Evolutionary conservation across 2,113 vertebrate species (phyloP).

Genomic region (Sigmodon hispidus): DNA sequence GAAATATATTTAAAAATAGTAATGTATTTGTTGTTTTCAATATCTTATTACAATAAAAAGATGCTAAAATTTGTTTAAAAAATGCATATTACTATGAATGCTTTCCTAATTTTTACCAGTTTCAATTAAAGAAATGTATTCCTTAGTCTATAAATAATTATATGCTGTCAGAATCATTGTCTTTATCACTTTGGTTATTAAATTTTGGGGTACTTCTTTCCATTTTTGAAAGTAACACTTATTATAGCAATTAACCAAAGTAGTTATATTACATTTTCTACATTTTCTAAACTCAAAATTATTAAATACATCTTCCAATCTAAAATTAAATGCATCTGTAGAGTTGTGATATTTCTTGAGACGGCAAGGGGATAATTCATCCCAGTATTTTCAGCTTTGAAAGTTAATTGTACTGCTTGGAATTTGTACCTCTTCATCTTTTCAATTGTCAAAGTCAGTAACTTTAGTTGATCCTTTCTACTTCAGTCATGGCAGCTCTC

Average conservation of each 20-base stretch:
- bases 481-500: background rate
- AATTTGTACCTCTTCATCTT: background rate
- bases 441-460: background rate
- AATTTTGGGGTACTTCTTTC: background rate
- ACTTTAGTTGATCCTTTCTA: background rate
- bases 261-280: background rate
- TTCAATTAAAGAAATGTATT: background rate
- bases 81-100: background rate
- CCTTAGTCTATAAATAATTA: background rate
- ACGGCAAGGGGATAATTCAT: too few relatives aligned
- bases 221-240: background rate
- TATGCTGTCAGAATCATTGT: background rate
- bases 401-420: background rate
- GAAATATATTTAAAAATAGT: background rate
- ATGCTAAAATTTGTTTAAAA: too few relatives aligned
- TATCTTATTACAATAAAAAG: background rate
- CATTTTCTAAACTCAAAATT: background rate
- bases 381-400: background rate
- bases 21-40: background rate
- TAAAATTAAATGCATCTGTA: background rate
- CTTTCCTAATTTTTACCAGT: background rate
- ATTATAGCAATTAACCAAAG: background rate
- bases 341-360: background rate
- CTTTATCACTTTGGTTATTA: background rate
- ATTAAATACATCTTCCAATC: background rate